Conservation (phyloP, 2,888 invertebrate species). For the Dermolepida albohirtum region DNA sequence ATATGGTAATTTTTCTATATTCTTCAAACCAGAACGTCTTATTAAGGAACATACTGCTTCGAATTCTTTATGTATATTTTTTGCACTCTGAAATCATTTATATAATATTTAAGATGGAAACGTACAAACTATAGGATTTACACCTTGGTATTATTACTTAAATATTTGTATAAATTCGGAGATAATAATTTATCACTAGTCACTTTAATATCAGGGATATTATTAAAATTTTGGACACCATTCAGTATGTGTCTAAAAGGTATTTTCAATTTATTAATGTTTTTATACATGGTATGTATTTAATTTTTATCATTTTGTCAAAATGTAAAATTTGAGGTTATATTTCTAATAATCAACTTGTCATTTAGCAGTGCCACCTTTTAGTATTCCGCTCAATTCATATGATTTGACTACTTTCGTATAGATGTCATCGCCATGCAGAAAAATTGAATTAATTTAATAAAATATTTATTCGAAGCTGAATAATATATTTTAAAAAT, state of each 20-base stretch:
- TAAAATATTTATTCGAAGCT: background rate
- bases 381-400: too few relatives aligned
- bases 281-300: conserved; percentile 42
- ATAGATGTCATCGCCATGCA: background rate
- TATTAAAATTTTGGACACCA: conserved; percentile 45
- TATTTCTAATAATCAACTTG: conserved; percentile 13
- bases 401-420: background rate
- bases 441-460: background rate
- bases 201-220: conserved; percentile 40
- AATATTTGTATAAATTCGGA: conserved; percentile 10
- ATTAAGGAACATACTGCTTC: conserved; percentile 69
- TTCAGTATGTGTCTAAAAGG: conserved; percentile 43
- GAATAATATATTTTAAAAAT: too few relatives aligned
- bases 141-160: conserved; percentile 40
- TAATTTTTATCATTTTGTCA: conserved; percentile 40
- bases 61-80: conserved; percentile 66
- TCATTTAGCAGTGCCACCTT: conserved; percentile 1
- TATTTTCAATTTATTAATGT: conserved; percentile 41
- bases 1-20: conserved; percentile 57
- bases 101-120: background rate
- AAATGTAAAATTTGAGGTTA: conserved; percentile 39
- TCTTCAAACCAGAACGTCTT: conserved; percentile 67
- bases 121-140: background rate
- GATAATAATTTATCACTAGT: conserved; percentile 22
- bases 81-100: conserved; percentile 21